Evolutionary conservation across 2,797 vertebrate species (phyloP), one percentile per base, ranked within the genome.

Genomic region (Hyperoplus immaculatus): DNA sequence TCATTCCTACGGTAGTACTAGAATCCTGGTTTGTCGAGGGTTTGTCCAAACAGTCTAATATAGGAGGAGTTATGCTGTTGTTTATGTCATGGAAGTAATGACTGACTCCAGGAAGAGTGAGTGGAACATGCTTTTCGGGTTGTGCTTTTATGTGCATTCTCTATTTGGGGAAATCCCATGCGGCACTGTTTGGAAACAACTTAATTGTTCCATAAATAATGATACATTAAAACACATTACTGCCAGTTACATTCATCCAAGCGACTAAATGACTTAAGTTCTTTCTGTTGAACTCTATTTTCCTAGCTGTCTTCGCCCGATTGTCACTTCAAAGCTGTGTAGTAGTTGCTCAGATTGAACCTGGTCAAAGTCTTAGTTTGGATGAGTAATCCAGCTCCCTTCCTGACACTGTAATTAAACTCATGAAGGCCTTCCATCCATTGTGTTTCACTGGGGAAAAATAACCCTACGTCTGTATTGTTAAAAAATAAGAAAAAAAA

Each of bases 11-110:
- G 0, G 1, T 36, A 2, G 11, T 2, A 10, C 10, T 36, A 8
- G n/a, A n/a, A 51, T 58, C 55, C 49, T 21, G 38, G 0, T 75
- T 16, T 51, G 41, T 45, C 15, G 56, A 49, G 13, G 14, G 47
- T 67, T 39, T 4, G 12, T 36, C 38, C 50, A 13, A 59, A n/a
- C 57, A 14, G 46, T 41, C 16, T 36, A 45, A 55, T 21, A 74
- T 81, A 88, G 86, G 84, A 82, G 85, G 83, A 75, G 80, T 81
- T 72, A 4, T 9, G 41, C 38, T 56, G 81, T 11, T 85, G 66
- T 49, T 63, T 46, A 21, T 79, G 45, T 74, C 62, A 45, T 79
- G 57, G 14, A 15, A 69, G 6, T 41, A 57, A 50, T 39, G 9
- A 21, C 13, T 64, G 56, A 59, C n/a, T 50, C 18, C 4, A 39